These are phyloP conservation scores for Recurvirostra avosetta DNA, from an alignment of 2,113 vertebrate species.

Conservation along the genomic window DNA sequence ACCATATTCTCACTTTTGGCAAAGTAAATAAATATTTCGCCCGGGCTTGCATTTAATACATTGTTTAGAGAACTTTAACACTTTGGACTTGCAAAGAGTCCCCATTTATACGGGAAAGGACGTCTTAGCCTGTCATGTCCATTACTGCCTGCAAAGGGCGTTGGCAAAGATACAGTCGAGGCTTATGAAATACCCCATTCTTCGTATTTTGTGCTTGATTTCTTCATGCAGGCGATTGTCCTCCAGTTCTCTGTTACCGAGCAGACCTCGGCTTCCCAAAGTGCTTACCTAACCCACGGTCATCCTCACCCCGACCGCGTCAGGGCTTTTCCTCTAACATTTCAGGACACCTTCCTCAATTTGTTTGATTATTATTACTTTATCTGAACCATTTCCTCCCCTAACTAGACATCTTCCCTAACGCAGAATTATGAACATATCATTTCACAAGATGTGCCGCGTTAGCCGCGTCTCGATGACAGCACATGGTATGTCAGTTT, in stretches of 20 bases:
- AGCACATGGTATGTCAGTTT: conserved; percentile 55
- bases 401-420: conserved; percentile 37
- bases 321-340: not conserved
- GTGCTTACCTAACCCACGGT: not conserved
- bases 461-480: conserved; percentile 24
- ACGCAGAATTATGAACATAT: conserved; percentile 26
- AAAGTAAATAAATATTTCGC: conserved; percentile 76
- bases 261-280: not conserved
- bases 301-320: not conserved
- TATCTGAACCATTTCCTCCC: conserved; percentile 25
- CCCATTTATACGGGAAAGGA: not conserved
- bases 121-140: not conserved
- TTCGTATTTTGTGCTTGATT: not conserved
- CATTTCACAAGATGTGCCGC: conserved; percentile 57
- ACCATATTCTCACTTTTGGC: conserved; percentile 76
- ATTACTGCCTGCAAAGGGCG: not conserved
- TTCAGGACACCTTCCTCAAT: conserved; percentile 59
- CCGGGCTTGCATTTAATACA: conserved; percentile 38
- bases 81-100: conserved; percentile 44
- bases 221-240: not conserved
- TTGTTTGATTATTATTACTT: conserved; percentile 58
- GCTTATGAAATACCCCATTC: not conserved
- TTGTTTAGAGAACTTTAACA: conserved; percentile 52
- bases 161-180: not conserved
- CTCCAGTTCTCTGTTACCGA: not conserved